These are phyloP conservation scores for Vanessa tameamea DNA, from an alignment of 1,140 invertebrate species.

Conservation along the genomic window DNA sequence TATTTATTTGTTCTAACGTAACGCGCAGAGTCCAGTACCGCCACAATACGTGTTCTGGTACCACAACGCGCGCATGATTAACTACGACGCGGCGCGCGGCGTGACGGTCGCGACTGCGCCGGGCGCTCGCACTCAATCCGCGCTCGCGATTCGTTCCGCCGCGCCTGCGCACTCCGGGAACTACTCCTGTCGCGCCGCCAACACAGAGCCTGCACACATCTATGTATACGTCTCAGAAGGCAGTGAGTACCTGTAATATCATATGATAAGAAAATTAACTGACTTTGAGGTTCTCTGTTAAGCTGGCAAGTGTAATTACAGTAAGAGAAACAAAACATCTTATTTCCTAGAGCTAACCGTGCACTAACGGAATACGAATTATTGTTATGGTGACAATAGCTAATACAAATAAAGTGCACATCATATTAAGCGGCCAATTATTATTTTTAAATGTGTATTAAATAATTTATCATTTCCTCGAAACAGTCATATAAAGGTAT, in stretches of 20 bases:
- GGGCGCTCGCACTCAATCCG: conserved; percentile 89
- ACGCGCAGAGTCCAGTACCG: conserved; percentile 88
- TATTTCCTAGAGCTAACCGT: too few species aligned
- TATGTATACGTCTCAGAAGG: conserved; percentile 94
- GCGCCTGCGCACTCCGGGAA: conserved; percentile 92
- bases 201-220: conserved; percentile 92
- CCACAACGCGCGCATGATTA: conserved; percentile 95
- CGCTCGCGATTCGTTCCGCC: conserved; percentile 89
- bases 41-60: conserved; percentile 95
- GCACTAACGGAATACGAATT: too few species aligned
- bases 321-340: too few species aligned
- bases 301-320: too few species aligned
- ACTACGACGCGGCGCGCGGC: conserved; percentile 91
- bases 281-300: too few species aligned
- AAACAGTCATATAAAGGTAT: too few species aligned
- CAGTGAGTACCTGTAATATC: conserved; percentile 69
- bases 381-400: too few species aligned
- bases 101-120: conserved; percentile 91
- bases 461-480: too few species aligned
- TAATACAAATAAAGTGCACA: too few species aligned
- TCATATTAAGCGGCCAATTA: too few species aligned
- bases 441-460: too few species aligned
- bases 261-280: background rate
- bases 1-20: background rate
- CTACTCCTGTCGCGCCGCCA: conserved; percentile 93